A percentile compares a stretch with the other conserved stretches of the same genome.
Evolutionary conservation across 2,113 vertebrate species (phyloP).

Genomic region (Aldabrachelys gigantea): DNA sequence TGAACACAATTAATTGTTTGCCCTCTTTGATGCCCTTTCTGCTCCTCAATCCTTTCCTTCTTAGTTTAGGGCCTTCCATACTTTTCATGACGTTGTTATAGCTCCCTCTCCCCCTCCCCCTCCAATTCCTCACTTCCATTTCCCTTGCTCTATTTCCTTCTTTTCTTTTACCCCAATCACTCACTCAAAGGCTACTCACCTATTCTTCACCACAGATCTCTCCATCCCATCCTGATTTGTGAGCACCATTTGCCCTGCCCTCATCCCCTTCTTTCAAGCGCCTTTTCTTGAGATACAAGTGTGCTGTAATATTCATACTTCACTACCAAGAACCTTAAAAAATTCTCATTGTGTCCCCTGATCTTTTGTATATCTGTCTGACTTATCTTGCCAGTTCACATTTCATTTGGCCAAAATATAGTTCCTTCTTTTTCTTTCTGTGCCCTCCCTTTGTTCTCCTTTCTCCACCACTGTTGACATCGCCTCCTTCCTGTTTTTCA

Average conservation of each 20-base stretch:
- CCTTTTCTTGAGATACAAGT: background rate
- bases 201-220: background rate
- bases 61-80: background rate
- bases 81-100: background rate
- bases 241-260: background rate
- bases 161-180: background rate
- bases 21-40: background rate
- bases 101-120: background rate
- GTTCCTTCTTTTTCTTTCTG: background rate
- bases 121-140: background rate
- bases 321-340: background rate
- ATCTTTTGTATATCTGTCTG: slow-evolving; percentile 41
- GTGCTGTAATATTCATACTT: background rate
- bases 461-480: background rate
- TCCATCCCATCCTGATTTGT: background rate
- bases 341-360: too few relatives aligned
- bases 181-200: background rate
- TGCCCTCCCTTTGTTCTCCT: background rate
- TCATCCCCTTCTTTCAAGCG: background rate
- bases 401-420: slow-evolving; percentile 70
- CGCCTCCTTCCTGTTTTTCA: background rate
- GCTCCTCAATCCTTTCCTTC: background rate
- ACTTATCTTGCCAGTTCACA: slow-evolving; percentile 67
- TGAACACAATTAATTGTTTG: background rate
- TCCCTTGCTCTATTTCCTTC: background rate